Evolutionary conservation across 2,113 vertebrate species (phyloP).

Genomic region (Nansenia antarctica): DNA sequence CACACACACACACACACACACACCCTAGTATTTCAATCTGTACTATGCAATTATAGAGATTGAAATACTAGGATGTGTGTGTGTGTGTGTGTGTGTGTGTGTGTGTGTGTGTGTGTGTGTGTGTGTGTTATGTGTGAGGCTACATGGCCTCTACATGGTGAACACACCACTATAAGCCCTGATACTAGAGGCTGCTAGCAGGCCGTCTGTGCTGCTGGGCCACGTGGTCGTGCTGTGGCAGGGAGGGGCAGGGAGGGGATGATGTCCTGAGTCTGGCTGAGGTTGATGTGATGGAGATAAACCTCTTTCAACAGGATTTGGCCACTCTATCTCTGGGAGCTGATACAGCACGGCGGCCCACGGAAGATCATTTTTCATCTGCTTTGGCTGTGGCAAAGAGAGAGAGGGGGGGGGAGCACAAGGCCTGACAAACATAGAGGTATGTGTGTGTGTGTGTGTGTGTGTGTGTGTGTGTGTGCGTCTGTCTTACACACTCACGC

Average conservation of each 20-base stretch:
- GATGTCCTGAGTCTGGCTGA: conserved; percentile 81
- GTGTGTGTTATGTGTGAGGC: conserved; percentile 25
- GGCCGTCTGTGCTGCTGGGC: no score
- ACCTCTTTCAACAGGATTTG: conserved; percentile 59
- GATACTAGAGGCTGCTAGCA: no score
- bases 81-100: conserved; percentile 29
- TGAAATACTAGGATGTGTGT: conserved; percentile 37
- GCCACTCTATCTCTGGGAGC: conserved; percentile 58
- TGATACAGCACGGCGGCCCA: conserved; percentile 58
- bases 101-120: conserved; percentile 23
- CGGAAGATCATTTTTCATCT: conserved; percentile 70
- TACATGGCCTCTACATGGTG: no score
- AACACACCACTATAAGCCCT: no score
- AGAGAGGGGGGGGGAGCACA: no score
- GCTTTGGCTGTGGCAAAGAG: no score
- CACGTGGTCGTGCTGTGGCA: no score
- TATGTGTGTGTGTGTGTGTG: conserved; percentile 26
- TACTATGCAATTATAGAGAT: conserved; percentile 60
- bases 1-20: background rate
- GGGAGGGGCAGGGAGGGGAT: background rate
- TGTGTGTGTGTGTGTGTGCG: conserved; percentile 30
- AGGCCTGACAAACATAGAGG: no score
- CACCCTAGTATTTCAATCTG: conserved; percentile 52
- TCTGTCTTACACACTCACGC: conserved; percentile 45
- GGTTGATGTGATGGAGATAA: conserved; percentile 71